Conservation (phyloP, 2,113 vertebrate genomes). For the Ahaetulla prasina region DNA sequence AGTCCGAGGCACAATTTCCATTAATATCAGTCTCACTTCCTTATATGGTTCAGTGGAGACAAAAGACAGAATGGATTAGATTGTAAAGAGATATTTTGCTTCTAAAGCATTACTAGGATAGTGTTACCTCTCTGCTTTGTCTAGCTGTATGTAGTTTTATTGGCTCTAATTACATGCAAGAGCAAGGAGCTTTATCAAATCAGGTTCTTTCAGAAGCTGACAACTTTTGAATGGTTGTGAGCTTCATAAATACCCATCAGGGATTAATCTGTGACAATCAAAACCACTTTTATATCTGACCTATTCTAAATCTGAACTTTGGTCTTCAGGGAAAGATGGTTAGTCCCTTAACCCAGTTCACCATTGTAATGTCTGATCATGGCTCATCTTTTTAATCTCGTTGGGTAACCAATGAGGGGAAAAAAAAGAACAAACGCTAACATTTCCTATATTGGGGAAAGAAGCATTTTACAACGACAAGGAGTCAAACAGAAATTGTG, state of each 20-base stretch:
- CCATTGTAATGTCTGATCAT: neutral
- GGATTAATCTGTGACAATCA: rapidly evolving
- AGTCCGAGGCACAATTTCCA: neutral
- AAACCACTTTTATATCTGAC: neutral
- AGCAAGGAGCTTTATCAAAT: neutral
- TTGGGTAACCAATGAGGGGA: neutral
- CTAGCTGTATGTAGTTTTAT: neutral
- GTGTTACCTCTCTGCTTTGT: neutral
- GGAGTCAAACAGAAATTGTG: neutral
- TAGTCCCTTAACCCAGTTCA: neutral
- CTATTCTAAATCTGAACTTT: neutral
- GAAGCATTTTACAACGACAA: rapidly evolving
- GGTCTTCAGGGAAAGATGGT: neutral
- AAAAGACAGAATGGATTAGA: neutral
- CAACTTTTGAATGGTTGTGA: neutral
- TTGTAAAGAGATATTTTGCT: neutral
- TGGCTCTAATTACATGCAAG: rapidly evolving
- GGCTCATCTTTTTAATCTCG: neutral
- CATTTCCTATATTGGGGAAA: neutral
- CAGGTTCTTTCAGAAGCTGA: neutral
- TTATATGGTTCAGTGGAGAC: rapidly evolving
- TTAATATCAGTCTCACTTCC: neutral
- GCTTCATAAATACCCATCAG: rapidly evolving
- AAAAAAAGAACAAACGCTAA: rapidly evolving
- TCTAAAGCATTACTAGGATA: neutral